Evolutionary conservation across 1,140 invertebrate species (phyloP), one percentile per base, ranked within the genome.

Genomic region (Microplitis demolitor): DNA sequence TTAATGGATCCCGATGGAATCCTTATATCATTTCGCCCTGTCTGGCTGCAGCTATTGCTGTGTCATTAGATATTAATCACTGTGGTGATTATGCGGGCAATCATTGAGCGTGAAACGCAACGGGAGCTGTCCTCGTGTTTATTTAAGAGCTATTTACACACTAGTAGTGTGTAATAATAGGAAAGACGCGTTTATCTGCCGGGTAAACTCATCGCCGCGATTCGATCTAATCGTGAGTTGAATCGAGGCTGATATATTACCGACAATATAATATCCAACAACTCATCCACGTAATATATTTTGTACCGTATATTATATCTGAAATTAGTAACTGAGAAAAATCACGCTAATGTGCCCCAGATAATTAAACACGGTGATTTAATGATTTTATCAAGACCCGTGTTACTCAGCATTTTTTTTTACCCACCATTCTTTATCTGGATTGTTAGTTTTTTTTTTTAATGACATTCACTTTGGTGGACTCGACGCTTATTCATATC

Each of bases 11-110:
- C 56, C 9, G 14, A 31, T 58, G 56, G 56, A 58, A 58, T 58
- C 16, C 9, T 9, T 16, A 31, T 24, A 58, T 31, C 9, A 31
- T 31, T 31, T 5, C 6, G 8, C 11, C 4, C 39, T 45, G 39
- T 45, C 39, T 45, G 8, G 39, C 11, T 6, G 39, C 11, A 9
- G 3, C 39, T 45, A 45, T 11, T 45, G 39, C 39, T 45, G 39
- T 11, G 35, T 64, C 62, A 71, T 71, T 71, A 71, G 66, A 71
- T 71, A 71, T 71, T 71, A 71, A 71, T 71, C 62, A 62, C 4
- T 24, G 16, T 33, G 34, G 31, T 50, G 56, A 63, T 71, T 71
- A 67, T 51, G 50, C 31, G 31, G 31, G 66, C 66, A 53, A 63
- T 64, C 61, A 63, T 63, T 61, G 45, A 53, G 50, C 60, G 60